Evolutionary conservation across 2,797 vertebrate genomes (phyloP).

Genomic region (Carcharodon carcharias): DNA sequence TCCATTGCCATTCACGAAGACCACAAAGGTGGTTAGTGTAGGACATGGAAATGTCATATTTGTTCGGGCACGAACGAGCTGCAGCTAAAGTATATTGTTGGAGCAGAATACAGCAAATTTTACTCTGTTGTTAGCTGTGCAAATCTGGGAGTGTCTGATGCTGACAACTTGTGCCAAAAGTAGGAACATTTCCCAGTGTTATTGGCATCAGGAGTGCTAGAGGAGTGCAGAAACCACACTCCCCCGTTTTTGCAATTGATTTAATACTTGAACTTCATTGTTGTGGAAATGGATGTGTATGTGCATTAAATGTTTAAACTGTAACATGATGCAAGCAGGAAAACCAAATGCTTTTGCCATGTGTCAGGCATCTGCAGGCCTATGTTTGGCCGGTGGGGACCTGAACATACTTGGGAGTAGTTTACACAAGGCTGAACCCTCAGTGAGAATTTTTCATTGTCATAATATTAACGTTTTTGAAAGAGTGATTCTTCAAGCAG

Average conservation of each 20-base stretch:
- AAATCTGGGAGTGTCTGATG: not conserved
- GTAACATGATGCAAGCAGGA: not conserved
- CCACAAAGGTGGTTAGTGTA: not conserved
- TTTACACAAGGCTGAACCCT: not conserved
- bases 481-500: not conserved
- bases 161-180: not conserved
- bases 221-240: not conserved
- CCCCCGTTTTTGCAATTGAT: not conserved
- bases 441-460: not conserved
- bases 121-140: not conserved
- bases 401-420: not conserved
- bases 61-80: not conserved
- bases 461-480: not conserved
- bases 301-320: not conserved
- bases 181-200: not conserved
- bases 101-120: not conserved
- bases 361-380: not conserved
- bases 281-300: not conserved
- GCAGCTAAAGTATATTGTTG: not conserved
- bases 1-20: not conserved
- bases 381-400: not conserved
- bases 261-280: not conserved
- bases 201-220: not conserved
- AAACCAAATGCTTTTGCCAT: not conserved
- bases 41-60: not conserved